phyloP scores from a whole-genome alignment of 2,113 vertebrate species.

The Chitala chitala region DNA sequence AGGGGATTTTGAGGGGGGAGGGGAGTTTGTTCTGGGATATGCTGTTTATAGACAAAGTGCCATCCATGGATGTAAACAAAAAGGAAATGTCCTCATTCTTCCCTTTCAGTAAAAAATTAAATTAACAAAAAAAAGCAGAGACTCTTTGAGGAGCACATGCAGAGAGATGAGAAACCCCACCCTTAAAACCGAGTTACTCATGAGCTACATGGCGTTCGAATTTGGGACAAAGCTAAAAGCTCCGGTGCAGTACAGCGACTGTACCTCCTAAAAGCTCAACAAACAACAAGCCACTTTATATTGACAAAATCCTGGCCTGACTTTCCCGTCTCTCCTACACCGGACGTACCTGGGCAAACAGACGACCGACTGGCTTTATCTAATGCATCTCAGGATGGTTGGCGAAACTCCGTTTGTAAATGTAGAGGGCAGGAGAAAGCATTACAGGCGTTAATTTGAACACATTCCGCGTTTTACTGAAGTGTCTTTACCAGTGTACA shows the following conservation, averaged over 20 bases:
- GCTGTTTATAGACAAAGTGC: too few relatives aligned
- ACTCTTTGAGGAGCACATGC: too few relatives aligned
- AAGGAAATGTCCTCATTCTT: too few relatives aligned
- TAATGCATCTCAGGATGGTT: neutral
- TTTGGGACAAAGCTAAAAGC: constrained; percentile 11
- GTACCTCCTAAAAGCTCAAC: constrained; percentile 25
- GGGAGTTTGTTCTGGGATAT: too few relatives aligned
- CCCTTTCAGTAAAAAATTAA: too few relatives aligned
- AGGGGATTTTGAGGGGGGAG: too few relatives aligned
- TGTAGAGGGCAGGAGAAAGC: neutral
- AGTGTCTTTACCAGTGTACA: neutral
- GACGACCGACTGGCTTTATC: neutral
- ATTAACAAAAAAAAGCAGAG: too few relatives aligned
- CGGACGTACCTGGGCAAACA: constrained; percentile 23
- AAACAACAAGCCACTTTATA: constrained; percentile 20
- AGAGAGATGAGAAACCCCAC: too few relatives aligned
- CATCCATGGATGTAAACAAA: too few relatives aligned
- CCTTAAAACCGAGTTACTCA: too few relatives aligned
- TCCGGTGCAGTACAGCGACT: neutral
- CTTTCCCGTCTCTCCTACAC: neutral
- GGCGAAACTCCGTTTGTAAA: neutral
- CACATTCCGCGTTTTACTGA: constrained; percentile 15
- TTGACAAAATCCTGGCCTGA: neutral
- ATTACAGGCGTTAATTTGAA: constrained; percentile 16
- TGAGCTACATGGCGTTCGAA: neutral